Evolutionary conservation across 2,797 vertebrate genomes (phyloP).

Genomic region (Gorsachius magnificus): DNA sequence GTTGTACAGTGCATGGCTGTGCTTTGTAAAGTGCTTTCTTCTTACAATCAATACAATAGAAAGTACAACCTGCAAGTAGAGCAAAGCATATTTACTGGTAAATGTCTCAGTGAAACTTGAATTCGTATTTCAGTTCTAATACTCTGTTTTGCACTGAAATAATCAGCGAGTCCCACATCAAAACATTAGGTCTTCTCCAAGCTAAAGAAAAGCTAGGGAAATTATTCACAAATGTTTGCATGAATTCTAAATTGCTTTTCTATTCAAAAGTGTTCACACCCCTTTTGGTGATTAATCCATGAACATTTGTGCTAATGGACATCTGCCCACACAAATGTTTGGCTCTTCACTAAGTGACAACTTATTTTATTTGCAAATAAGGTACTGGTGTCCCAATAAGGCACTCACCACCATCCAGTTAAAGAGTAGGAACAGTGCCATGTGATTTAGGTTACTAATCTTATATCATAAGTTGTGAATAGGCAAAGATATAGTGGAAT

Average conservation of each 20-base stretch:
- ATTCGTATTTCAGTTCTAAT: neutral
- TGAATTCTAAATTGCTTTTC: conserved; percentile 58
- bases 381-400: conserved; percentile 30
- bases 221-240: conserved; percentile 54
- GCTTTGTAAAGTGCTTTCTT: neutral
- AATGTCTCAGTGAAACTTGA: neutral
- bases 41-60: neutral
- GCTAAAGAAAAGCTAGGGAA: conserved; percentile 1
- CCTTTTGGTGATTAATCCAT: conserved; percentile 61
- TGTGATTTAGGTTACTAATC: conserved; percentile 26
- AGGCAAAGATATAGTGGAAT: conserved; percentile 7
- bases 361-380: conserved; percentile 72
- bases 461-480: conserved; percentile 23
- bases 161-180: neutral
- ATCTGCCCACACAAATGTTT: conserved; percentile 68
- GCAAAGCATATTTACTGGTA: neutral
- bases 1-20: accelerated
- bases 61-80: neutral
- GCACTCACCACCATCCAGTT: conserved; percentile 12
- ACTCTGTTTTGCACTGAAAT: neutral
- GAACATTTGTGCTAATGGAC: conserved; percentile 70
- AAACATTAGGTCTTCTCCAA: neutral
- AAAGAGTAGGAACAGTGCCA: conserved; percentile 3
- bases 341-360: conserved; percentile 61
- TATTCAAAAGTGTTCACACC: conserved; percentile 59